Evolutionary conservation across 2,888 invertebrate genomes (phyloP).

Genomic region (Sarcophaga caerulescens): DNA sequence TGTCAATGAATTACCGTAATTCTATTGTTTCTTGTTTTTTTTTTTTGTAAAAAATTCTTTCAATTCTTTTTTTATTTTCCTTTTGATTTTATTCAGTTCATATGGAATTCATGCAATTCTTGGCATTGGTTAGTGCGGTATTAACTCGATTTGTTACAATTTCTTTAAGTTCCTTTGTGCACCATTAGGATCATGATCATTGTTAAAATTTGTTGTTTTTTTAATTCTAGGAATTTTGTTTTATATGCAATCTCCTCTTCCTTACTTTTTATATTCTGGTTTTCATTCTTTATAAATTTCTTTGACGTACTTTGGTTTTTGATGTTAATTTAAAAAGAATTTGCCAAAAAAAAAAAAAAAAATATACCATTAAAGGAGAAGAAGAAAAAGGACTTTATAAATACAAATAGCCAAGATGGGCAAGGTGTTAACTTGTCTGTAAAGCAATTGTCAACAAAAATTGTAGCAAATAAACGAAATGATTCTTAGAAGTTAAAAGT

Average conservation of each 20-base stretch:
- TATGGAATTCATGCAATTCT: conserved; percentile 56
- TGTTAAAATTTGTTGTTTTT: conserved; percentile 34
- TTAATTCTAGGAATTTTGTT: conserved; percentile 60
- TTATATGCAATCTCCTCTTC: conserved; percentile 2
- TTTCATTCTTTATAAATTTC: background rate
- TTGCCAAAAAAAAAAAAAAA: conserved; percentile 52
- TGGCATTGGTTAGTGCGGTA: conserved; percentile 49
- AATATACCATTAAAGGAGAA: background rate
- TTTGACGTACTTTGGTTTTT: conserved; percentile 53
- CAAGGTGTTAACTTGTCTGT: conserved; percentile 63
- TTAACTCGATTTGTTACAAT: conserved; percentile 67
- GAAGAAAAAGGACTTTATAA: background rate
- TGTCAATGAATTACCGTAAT: conserved; percentile 68
- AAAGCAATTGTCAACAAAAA: conserved; percentile 15
- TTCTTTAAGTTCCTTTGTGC: conserved; percentile 52
- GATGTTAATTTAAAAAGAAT: conserved; percentile 57
- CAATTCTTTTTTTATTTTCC: conserved; percentile 14
- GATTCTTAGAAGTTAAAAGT: conserved; percentile 30
- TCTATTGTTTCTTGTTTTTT: conserved; percentile 52
- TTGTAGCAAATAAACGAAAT: conserved; percentile 16
- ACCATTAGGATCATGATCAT: conserved; percentile 41
- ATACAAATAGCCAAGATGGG: conserved; percentile 29
- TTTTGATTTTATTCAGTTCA: conserved; percentile 12
- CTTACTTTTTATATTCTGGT: background rate
- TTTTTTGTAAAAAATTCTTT: background rate